phyloP scores from a whole-genome alignment of 2,888 invertebrate genomes.

The Temnothorax ravouxi region DNA sequence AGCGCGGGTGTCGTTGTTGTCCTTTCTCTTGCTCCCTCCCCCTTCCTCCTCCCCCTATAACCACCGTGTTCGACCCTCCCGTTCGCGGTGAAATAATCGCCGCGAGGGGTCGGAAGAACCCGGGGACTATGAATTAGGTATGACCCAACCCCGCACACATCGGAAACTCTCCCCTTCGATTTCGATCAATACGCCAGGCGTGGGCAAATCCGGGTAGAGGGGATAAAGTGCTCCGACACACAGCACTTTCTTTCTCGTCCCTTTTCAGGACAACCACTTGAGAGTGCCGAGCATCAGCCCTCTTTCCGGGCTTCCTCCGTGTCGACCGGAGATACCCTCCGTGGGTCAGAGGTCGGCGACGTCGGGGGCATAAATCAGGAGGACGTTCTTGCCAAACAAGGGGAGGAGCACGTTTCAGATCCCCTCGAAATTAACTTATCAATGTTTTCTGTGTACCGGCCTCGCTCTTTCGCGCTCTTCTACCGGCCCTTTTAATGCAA shows the following conservation, averaged over 20 bases:
- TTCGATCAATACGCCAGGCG: conserved; percentile 82
- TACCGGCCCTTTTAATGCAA: background rate
- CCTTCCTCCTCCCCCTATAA: conserved; percentile 14
- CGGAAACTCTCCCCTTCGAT: conserved; percentile 81
- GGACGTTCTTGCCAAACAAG: conserved; percentile 75
- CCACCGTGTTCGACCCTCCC: conserved; percentile 55
- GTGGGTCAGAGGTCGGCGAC: conserved; percentile 77
- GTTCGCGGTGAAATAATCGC: conserved; percentile 74
- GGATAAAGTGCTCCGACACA: conserved; percentile 64
- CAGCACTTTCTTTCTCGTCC: conserved; percentile 70
- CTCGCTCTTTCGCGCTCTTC: conserved; percentile 39
- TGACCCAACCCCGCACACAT: conserved; percentile 74
- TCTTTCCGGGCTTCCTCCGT: conserved; percentile 58
- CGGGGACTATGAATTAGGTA: conserved; percentile 81
- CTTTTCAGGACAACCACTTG: conserved; percentile 59
- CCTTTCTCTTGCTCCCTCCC: conserved; percentile 22
- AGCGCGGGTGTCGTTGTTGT: conserved; percentile 25
- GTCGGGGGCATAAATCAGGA: conserved; percentile 77
- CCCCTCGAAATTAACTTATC: conserved; percentile 79
- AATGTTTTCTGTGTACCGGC: conserved; percentile 49
- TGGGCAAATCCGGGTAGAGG: conserved; percentile 58
- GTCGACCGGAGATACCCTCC: conserved; percentile 54
- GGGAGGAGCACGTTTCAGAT: conserved; percentile 61
- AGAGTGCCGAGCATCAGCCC: conserved; percentile 48
- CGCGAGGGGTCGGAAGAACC: conserved; percentile 76